Percentiles rank a stretch among this genome's conserved stretches.
phyloP scores from a whole-genome alignment of 2,113 vertebrate species.

The Mastomys natalensis region DNA sequence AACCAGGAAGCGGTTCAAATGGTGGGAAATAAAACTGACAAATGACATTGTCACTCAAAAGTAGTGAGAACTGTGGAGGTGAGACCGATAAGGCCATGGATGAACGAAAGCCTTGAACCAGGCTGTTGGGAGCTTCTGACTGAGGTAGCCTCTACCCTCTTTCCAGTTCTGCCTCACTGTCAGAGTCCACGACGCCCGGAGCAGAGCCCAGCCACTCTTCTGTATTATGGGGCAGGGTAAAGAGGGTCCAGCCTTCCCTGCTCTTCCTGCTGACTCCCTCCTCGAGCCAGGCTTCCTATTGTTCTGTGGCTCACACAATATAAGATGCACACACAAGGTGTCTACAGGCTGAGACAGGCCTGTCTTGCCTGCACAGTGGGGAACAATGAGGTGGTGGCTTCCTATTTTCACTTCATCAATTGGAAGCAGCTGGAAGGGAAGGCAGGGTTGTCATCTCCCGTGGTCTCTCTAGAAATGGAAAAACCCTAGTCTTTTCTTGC shows the following conservation, averaged over 20 bases:
- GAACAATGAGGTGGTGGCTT: background rate
- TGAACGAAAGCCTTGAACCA: background rate
- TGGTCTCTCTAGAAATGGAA: background rate
- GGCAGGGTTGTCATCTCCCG: background rate
- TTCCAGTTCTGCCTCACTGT: background rate
- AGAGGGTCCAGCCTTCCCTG: background rate
- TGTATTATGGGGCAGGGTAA: background rate
- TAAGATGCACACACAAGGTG: background rate
- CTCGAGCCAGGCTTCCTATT: background rate
- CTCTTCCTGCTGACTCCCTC: background rate
- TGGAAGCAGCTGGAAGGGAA: conserved; percentile 66
- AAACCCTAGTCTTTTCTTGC: conserved; percentile 34
- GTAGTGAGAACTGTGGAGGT: background rate
- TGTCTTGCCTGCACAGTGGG: background rate
- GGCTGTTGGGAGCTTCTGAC: background rate
- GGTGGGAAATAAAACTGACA: background rate
- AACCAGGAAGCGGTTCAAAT: background rate
- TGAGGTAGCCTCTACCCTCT: background rate
- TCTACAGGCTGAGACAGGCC: conserved; percentile 42
- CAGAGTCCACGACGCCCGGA: accelerated
- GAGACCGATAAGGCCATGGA: background rate
- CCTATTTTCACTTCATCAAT: conserved; percentile 71
- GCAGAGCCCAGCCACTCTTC: accelerated
- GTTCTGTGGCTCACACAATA: background rate
- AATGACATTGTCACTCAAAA: background rate